Evolutionary conservation across 1,140 invertebrate species (phyloP), one percentile per base, ranked within the genome.

Genomic region (Drosophila rufa): DNA sequence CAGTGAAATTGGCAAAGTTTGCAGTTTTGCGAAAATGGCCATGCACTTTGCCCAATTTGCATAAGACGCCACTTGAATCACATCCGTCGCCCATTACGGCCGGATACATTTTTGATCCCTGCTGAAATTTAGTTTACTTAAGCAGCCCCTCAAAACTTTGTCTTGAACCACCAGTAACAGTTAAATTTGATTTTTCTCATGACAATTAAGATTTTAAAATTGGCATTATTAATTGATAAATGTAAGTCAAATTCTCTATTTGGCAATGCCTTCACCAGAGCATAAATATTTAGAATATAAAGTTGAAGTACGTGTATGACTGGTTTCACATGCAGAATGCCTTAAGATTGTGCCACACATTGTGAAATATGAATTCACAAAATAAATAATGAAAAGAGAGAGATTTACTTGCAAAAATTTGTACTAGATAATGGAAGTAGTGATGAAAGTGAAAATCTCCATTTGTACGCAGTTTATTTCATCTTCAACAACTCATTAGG

Each of bases 41-140:
- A 46, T 75, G 77, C 77, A 79, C 48, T 73, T 75, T 70, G 40
- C 15, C 45, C 48, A 42, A 79, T 90, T 89, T 89, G 83, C 83
- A 74, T 75, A 61, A 25, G 57, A 48, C 69, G 58, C 59, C 57
- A 62, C 81, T 58, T 60, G 56, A 80, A 33, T 17, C 64, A 79
- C 79, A 68, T 82, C 75, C 82, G 75, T 51, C 38, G 70, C 14
- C 55, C 43, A 50, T 73, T 73, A 48, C 27, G n/a, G 8, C 46
- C 15, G 53, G 43, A 19, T 38, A 36, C 46, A 59, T 67, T 33
- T 53, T 71, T 61, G 50, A 53, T 42, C 15, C 47, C 27, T 12
- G 14, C 15, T 22, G 27, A 30, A 14, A 51, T 57, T 45, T 6
- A 5, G 12, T n/a, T 12, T 14, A 25, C 9, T 27, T 22, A 14